Base-by-base conservation (phyloP, 2,113 vertebrate genomes). In the Vulpes vulpes region DNA sequence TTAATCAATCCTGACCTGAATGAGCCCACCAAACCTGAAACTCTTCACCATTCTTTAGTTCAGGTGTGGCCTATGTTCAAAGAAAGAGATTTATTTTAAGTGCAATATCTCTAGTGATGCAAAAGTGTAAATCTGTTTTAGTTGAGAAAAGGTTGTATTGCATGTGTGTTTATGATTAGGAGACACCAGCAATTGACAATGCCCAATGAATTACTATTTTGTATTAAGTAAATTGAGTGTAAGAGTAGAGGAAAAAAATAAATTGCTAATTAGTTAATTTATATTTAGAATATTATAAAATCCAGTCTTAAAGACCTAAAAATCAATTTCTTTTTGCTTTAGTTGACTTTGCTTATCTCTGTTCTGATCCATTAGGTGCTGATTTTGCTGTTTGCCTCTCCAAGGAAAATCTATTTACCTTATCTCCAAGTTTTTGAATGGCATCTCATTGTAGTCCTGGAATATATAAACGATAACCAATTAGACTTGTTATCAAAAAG, bases 311-410 rank as follows among this genome's bases (percentile, higher is more conserved):
- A 89, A 94, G 5, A 0, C 9, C 3, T 73, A 57, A 64, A 2
- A 79, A 25, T 2, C 19, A 73, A 65, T 94, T 95, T 91, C 30
- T 94, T 85, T 96, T 25, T 96, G 23, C 49, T 80, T 65, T 90
- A 95, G 11, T 2, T 79, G 53, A 93, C 49, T 96, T 96, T 89
- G 22, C 32, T 96, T 97, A 96, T 97, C 60, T 95, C 15, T 91
- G 8, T 27, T 96, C 35, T 83, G 12, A 92, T 91, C 8, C 60
- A 93, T 22, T 92, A 74, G 20, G 20, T 92, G 59, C 59, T 96
- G 78, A 86, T 83, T 96, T 96, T 93, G 65, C 62, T 86, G 5
- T 95, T 94, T 91, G 9, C 30, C 10, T 94, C 57, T 96, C n/a
- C 15, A 83, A 84, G 23, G 8, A 59, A 96, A 89, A 17, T 73